These are phyloP conservation scores for Gortyna flavago DNA, from an alignment of 2,888 invertebrate genomes.

Conservation along the genomic window DNA sequence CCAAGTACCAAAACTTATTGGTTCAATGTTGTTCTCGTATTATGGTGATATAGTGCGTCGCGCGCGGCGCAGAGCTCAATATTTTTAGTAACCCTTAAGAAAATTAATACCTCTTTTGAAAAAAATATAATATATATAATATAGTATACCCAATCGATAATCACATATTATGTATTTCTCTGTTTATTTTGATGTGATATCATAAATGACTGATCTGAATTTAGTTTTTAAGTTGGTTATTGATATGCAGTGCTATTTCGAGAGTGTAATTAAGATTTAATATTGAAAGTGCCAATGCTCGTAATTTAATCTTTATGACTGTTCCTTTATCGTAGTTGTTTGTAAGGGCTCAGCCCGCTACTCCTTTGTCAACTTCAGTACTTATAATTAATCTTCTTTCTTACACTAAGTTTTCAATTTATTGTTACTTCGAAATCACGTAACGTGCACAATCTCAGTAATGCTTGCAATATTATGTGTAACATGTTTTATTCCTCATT, in stretches of 20 bases:
- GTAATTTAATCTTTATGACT: slow-evolving; percentile 90
- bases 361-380: slow-evolving; percentile 79
- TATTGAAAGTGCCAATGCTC: slow-evolving; percentile 91
- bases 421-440: slow-evolving; percentile 81
- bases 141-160: slow-evolving; percentile 88
- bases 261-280: slow-evolving; percentile 90
- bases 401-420: slow-evolving; percentile 79
- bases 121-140: slow-evolving; percentile 87
- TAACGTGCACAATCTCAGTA: slow-evolving; percentile 90
- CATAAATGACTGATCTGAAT: slow-evolving; percentile 91
- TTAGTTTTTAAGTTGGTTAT: slow-evolving; percentile 91
- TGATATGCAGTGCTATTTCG: slow-evolving; percentile 90
- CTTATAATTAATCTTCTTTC: slow-evolving; percentile 83
- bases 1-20: slow-evolving; percentile 90
- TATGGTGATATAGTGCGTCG: slow-evolving; percentile 89
- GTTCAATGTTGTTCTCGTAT: slow-evolving; percentile 89
- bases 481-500: slow-evolving; percentile 86
- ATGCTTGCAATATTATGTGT: slow-evolving; percentile 90
- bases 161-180: slow-evolving; percentile 89
- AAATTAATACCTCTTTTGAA: slow-evolving; percentile 91
- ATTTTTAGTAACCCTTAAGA: slow-evolving; percentile 90
- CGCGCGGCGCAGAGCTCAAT: slow-evolving; percentile 89
- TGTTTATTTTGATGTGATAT: slow-evolving; percentile 91
- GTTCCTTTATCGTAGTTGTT: slow-evolving; percentile 86
- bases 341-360: slow-evolving; percentile 69